These are phyloP conservation scores for Eutrigla gurnardus DNA, from an alignment of 2,797 vertebrate species.

Conservation along the genomic window DNA sequence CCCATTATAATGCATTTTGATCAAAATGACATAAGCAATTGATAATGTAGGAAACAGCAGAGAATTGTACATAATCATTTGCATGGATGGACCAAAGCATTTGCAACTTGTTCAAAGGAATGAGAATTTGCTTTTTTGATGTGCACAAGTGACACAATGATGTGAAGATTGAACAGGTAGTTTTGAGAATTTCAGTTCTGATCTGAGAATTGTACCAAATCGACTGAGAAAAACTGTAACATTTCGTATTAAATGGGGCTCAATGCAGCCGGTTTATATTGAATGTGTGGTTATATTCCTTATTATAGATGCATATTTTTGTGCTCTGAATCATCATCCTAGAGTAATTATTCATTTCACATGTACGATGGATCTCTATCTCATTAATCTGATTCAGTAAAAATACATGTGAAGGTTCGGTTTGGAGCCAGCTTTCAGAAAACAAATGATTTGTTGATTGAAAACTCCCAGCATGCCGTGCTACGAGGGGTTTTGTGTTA, in stretches of 20 bases:
- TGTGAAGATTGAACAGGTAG: too few species aligned
- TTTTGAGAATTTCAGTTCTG: too few species aligned
- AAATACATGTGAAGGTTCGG: neutral
- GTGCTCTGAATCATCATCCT: neutral
- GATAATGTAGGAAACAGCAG: too few species aligned
- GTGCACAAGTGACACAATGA: too few species aligned
- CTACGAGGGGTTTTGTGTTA: neutral
- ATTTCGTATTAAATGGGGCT: neutral
- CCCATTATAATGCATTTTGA: too few species aligned
- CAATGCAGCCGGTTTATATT: neutral
- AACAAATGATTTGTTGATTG: neutral
- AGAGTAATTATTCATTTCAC: neutral
- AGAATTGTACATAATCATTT: too few species aligned
- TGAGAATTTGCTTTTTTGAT: too few species aligned
- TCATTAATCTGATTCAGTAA: conserved; percentile 13
- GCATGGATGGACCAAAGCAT: too few species aligned
- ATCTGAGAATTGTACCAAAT: too few species aligned
- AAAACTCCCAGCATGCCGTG: neutral
- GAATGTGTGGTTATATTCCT: neutral
- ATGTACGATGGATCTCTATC: neutral
- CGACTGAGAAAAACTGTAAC: too few species aligned
- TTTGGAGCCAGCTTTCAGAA: neutral
- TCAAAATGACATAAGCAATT: too few species aligned
- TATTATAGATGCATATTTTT: neutral
- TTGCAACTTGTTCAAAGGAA: neutral